Evolutionary conservation across 2,888 invertebrate genomes (phyloP).

Genomic region (Craniophora ligustri): DNA sequence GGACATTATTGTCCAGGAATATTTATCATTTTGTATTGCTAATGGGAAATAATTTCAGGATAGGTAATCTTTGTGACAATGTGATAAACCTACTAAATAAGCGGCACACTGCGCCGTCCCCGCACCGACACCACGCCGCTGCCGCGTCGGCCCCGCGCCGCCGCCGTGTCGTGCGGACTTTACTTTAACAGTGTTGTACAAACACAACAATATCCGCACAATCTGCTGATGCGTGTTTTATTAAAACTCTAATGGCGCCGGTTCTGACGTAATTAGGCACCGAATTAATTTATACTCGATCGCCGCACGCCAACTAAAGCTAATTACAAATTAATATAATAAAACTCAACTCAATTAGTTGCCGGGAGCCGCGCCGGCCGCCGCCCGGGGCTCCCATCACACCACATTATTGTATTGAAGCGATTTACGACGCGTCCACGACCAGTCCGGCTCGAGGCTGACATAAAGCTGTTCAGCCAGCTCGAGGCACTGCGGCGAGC

Average conservation of each 20-base stretch:
- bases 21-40: too few species aligned
- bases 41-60: too few species aligned
- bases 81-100: too few species aligned
- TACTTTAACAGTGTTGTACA: slow-evolving; percentile 1
- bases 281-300: slow-evolving; percentile 9
- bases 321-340: slow-evolving; percentile 18
- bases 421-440: neutral
- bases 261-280: slow-evolving; percentile 6
- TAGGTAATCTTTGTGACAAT: too few species aligned
- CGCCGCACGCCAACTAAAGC: slow-evolving; percentile 4
- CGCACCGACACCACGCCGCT: too few species aligned
- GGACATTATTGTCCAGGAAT: too few species aligned
- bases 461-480: neutral
- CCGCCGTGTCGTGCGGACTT: neutral
- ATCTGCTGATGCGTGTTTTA: slow-evolving; percentile 8
- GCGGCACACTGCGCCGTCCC: too few species aligned
- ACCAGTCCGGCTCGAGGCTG: too few species aligned
- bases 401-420: slow-evolving; percentile 1
- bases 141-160: too few species aligned
- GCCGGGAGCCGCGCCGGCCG: neutral
- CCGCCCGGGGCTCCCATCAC: neutral
- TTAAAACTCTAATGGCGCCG: slow-evolving; percentile 3
- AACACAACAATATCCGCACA: neutral
- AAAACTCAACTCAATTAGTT: slow-evolving; percentile 14
- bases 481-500: too few species aligned